Evolutionary conservation across 2,113 vertebrate genomes (phyloP), one percentile per base, ranked within the genome.

Genomic region (Tychaedon coryphoeus): DNA sequence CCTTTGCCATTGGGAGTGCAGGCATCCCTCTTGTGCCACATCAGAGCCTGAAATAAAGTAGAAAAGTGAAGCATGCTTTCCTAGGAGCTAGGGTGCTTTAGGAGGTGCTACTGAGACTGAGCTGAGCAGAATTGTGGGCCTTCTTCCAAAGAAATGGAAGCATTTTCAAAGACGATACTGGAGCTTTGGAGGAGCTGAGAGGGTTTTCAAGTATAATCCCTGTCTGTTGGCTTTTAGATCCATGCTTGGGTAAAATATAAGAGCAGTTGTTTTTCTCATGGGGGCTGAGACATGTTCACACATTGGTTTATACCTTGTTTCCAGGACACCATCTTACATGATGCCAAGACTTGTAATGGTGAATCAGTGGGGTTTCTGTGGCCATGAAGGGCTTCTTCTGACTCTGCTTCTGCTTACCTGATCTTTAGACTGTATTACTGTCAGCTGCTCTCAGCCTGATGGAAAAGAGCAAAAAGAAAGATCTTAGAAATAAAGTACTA

Each of bases 191-290:
- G 56, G 80, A 56, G 34, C 38, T 57, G 19, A 28, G 67, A 34
- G 43, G 25, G 45, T 28, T 84, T 92, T 84, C 1, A 2, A 38
- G 43, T 43, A 16, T 78, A 76, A 73, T 88, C 54, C 42, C 45
- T 70, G 74, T 42, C 47, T 87, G 42, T 47, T 88, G 74, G 38
- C 58, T 90, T 90, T 90, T 38, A 56, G 33, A 66, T 47, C 54
- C 24, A 9, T 28, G 26, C 61, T 50, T 76, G 70, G 45, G 42
- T 93, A 84, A 95, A 79, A 90, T 45, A 34, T 93, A 38, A 73
- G 48, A 90, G 67, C 38, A 76, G 8, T 57, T 65, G 29, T 88
- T 90, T 90, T 86, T 61, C 50, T 91, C 42, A 3, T 3, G 20
- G 58, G 45, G 19, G 5, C 66, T 87, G 50, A 84, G 73, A 62